Base-by-base conservation (phyloP, 2,797 vertebrate genomes). In the Sebastes iracundus region DNA sequence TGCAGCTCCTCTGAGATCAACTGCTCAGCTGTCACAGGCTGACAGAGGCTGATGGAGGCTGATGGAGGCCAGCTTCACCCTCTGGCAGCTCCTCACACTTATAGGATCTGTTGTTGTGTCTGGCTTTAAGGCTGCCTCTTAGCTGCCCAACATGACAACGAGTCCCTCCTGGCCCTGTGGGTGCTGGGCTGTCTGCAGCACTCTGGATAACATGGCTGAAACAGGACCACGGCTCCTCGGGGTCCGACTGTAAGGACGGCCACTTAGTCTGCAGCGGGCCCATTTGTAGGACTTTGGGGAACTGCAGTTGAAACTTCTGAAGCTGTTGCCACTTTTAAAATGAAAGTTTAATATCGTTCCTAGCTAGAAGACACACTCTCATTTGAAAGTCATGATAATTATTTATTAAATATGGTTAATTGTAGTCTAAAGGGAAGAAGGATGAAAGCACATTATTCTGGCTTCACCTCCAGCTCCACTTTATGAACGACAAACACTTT, bases 141-240 rank as follows among this genome's bases (percentile, higher is more conserved):
- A 88, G 81, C 83, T 77, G 55, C 75, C 61, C 65, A 77, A 86
- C 85, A 86, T 84, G 85, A 91, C 75, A 80, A 75, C 72, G 80
- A 79, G 88, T 87, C 71, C 66, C 61, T 82, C 77, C 75, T 13
- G 7, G 0, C 32, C 67, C 76, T 59, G 76, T 61, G 35, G 82
- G 66, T 77, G 77, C 55, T 67, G 80, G 77, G 77, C 55, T 67
- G 80, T 85, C 89, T 86, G 77, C 60, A 82, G 65, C 82, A 84
- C 80, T 90, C 75, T 83, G 77, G 79, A 80, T 83, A 73, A 87
- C 72, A 81, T 81, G 65, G 79, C 80, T 80, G 79, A 77, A 86
- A 79, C 33, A 25, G 79, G 77, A 70, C 22, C 0, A 69, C 55
- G 33, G 55, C 58, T 84, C 79, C 74, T 84, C 18, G 20, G 76